These are phyloP conservation scores for Tribolium madens DNA, from an alignment of 1,140 invertebrate species.

Conservation along the genomic window DNA sequence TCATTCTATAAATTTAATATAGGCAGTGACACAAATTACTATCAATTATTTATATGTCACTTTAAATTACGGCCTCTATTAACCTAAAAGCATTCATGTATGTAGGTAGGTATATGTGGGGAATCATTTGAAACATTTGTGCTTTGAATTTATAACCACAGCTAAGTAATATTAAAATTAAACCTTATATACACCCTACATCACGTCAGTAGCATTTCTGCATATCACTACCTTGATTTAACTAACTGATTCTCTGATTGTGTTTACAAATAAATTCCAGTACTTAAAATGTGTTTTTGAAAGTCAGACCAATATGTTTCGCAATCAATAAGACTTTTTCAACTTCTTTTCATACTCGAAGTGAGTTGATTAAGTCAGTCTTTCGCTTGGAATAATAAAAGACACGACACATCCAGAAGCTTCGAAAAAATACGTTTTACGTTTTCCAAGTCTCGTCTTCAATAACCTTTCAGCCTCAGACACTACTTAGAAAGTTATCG, in stretches of 20 bases:
- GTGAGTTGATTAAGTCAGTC: neutral
- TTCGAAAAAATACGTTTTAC: neutral
- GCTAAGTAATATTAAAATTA: neutral
- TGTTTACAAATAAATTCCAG: neutral
- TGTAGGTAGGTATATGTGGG: neutral
- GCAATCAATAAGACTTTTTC: no score
- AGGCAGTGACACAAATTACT: neutral
- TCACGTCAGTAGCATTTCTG: no score
- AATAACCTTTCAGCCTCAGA: neutral
- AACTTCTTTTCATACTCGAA: neutral
- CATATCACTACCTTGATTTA: no score
- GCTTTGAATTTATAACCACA: neutral
- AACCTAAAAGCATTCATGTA: neutral
- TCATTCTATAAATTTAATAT: neutral
- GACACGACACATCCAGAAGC: neutral
- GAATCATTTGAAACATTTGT: neutral
- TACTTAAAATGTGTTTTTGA: neutral
- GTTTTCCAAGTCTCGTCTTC: neutral
- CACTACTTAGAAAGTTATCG: neutral
- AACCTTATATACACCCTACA: no score
- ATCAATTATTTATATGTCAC: neutral
- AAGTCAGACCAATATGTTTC: neutral
- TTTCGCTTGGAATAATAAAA: neutral
- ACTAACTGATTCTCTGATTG: no score
- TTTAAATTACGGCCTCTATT: neutral